phyloP scores from a whole-genome alignment of 2,113 vertebrate species.

The Carlito syrichta region DNA sequence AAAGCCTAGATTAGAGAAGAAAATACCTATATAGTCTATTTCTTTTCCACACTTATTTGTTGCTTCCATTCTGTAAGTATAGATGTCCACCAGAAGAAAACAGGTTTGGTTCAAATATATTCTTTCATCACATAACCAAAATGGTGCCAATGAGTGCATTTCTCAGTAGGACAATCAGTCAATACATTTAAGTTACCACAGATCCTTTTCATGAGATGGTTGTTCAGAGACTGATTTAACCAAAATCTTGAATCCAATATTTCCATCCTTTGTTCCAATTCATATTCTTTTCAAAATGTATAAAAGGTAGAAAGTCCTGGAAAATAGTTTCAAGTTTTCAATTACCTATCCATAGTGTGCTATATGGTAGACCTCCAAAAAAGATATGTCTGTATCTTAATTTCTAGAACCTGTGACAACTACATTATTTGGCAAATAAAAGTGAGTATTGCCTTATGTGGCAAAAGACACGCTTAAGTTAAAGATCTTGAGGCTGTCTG shows the following conservation, averaged over 20 bases:
- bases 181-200: neutral
- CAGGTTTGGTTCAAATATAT: neutral
- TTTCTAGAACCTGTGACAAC: neutral
- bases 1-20: slow-evolving; percentile 3
- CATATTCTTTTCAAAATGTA: neutral
- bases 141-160: neutral
- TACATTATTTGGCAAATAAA: neutral
- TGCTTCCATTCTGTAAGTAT: neutral
- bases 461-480: neutral
- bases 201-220: neutral
- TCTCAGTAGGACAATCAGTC: neutral
- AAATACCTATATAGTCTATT: neutral
- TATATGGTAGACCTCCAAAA: neutral
- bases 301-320: neutral
- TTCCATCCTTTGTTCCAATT: neutral
- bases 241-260: neutral
- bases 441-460: neutral
- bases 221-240: neutral
- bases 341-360: neutral
- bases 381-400: neutral
- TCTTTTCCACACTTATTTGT: neutral
- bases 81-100: neutral
- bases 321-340: neutral
- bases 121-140: neutral
- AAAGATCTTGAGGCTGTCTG: neutral